Base-by-base conservation (phyloP, 2,113 vertebrate genomes). In the Corythornis madagascariensis region DNA sequence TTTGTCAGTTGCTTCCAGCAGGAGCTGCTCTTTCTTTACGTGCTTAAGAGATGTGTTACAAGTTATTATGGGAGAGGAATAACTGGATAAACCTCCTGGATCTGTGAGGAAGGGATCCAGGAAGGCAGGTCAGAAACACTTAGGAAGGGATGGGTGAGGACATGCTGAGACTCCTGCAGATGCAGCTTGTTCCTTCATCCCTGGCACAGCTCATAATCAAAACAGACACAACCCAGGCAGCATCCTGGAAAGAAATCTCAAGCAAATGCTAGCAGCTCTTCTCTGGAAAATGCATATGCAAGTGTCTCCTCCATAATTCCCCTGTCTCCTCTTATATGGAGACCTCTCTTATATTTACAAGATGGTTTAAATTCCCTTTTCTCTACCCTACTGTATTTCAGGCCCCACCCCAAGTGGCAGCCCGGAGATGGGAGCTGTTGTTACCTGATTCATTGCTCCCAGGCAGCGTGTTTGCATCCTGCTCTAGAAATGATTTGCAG, bases 381-480 rank as follows among this genome's bases (percentile, higher is more conserved):
- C 45, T 83, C 66, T 50, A 57, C 70, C 15, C 42, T 77, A 2
- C 59, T 83, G 17, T 65, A 16, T 69, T 71, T 72, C 73, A 88
- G 60, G 28, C 65, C 57, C 47, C 76, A 50, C 61, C 76, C 64
- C 73, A 38, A 74, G 20, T 22, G 40, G 19, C 70, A 74, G 66
- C 56, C 31, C 43, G 67, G 25, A 31, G 61, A 57, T 59, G 61
- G 26, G 61, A 88, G 40, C 45, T 78, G 78, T 50, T 73, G 33
- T 75, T 94, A 86, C 50, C 65, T 80, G 83, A 95, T 80, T 53
- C 61, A 79, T 79, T 75, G 70, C 83, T 92, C 19, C 8, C 80
- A 83, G 86, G n/a, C 76, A 67, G 43, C 20, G 26, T 11, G 20
- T 16, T 4, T 4, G 2, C 3, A 0, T 81, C 48, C 61, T 67